Percentiles rank a stretch among this genome's conserved stretches.
phyloP scores from a whole-genome alignment of 1,140 invertebrate genomes.

The roundworm (Caenorhabditis elegans) region WBcel235 BX284605.5:14862001-14862500 shows the following conservation, averaged over 20 bases:
- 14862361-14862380: slow-evolving; percentile 9
- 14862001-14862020: background rate
- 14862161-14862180: slow-evolving; percentile 2
- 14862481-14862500: no score
- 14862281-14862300: background rate
- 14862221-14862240: background rate
- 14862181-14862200: slow-evolving; percentile 4
- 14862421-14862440: background rate
- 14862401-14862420: background rate
- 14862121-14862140: background rate
- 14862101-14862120: background rate
- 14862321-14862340: no score
- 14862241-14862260: background rate
- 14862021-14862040: slow-evolving; percentile 27
- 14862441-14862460: background rate
- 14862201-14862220: slow-evolving; percentile 9
- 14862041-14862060: background rate
- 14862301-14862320: background rate
- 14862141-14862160: slow-evolving; percentile 31
- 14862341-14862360: background rate
- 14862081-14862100: slow-evolving; percentile 18
- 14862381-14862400: background rate
- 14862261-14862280: background rate
- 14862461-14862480: no score
- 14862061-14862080: background rate